phyloP scores from a whole-genome alignment of 2,113 vertebrate genomes.

The Telmatochromis bifrenatus region DNA sequence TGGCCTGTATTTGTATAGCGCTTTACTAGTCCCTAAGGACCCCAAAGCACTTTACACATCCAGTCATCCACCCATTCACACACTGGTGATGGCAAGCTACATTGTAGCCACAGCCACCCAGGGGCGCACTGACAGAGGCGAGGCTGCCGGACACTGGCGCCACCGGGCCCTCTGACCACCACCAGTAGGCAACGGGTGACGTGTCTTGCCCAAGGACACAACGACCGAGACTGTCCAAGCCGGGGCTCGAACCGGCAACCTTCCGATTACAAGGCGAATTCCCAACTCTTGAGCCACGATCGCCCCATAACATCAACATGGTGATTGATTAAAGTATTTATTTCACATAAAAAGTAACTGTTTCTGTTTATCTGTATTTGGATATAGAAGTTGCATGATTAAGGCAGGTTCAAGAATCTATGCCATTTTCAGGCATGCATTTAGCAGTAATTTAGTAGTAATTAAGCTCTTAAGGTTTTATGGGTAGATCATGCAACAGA shows the following conservation, averaged over 20 bases:
- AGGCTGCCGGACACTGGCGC: not conserved
- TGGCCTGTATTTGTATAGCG: not conserved
- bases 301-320: not conserved
- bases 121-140: accelerated
- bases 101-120: not conserved
- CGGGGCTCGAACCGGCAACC: not conserved
- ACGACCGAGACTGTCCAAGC: accelerated
- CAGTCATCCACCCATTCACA: not conserved
- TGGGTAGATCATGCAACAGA: not conserved
- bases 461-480: not conserved
- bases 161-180: not conserved
- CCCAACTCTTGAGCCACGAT: not conserved
- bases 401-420: not conserved
- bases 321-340: not conserved
- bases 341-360: not conserved
- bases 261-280: not conserved
- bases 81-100: not conserved
- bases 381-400: not conserved
- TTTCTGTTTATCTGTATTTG: not conserved
- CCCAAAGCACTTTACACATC: accelerated
- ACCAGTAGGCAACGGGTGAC: accelerated
- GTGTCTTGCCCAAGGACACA: not conserved
- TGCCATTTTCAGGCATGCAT: not conserved
- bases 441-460: not conserved
- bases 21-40: not conserved